Conservation (phyloP, 2,797 vertebrate species). For the Protonibea diacanthus region DNA sequence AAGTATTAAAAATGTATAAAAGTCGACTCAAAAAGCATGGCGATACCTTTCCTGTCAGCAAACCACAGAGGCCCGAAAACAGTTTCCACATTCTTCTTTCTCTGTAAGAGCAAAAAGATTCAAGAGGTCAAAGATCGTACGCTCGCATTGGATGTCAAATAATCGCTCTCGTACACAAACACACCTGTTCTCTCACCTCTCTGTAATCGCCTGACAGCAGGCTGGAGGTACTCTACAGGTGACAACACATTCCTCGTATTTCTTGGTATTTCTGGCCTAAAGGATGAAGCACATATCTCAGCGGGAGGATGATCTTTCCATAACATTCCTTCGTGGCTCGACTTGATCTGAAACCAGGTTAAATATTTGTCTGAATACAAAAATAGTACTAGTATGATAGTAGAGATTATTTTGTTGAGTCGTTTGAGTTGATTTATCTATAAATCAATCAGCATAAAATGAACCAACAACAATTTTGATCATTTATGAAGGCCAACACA, state of each 20-base stretch:
- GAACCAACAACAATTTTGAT: neutral
- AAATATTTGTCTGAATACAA: neutral
- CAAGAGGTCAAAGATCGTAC: neutral
- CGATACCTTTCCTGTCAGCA: neutral
- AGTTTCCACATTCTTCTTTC: conserved; percentile 2
- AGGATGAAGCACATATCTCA: conserved; percentile 47
- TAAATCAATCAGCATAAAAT: neutral
- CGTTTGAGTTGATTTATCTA: neutral
- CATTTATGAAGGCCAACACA: neutral
- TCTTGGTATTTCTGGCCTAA: conserved; percentile 42
- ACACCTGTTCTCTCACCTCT: conserved; percentile 48
- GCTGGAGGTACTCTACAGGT: conserved; percentile 28
- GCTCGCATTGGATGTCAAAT: neutral
- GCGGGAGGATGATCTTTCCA: neutral
- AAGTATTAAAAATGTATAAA: too few species aligned
- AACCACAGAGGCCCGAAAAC: neutral
- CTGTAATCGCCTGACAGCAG: neutral
- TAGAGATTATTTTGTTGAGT: neutral
- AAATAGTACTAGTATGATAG: neutral
- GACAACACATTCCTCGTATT: conserved; percentile 54
- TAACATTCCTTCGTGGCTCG: conserved; percentile 17
- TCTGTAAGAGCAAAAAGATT: conserved; percentile 14
- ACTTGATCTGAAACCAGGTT: conserved; percentile 27
- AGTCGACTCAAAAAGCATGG: neutral
- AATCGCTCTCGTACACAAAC: neutral